Evolutionary conservation across 2,888 invertebrate species (phyloP).

Genomic region (Cephus rjabovi): DNA sequence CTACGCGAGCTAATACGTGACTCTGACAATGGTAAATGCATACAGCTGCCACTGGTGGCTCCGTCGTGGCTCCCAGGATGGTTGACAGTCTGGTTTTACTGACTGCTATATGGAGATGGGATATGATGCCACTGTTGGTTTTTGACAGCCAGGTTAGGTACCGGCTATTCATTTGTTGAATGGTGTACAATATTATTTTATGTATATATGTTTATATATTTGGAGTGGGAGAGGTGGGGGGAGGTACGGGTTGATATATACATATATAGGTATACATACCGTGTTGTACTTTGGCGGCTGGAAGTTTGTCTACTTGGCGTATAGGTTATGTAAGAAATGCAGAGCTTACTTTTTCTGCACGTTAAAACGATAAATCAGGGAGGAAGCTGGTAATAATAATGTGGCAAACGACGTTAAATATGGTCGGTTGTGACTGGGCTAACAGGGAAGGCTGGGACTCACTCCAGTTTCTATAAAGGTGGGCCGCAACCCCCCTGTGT

Average conservation of each 20-base stretch:
- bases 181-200: neutral
- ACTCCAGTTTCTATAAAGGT: slow-evolving; percentile 34
- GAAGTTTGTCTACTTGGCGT: neutral
- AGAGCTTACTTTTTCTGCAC: neutral
- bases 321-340: neutral
- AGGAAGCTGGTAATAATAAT: slow-evolving; percentile 46
- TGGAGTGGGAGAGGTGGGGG: neutral
- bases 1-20: slow-evolving; percentile 44
- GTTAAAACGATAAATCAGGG: slow-evolving; percentile 35
- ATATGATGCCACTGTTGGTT: neutral
- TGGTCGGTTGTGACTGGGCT: slow-evolving; percentile 44
- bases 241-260: neutral
- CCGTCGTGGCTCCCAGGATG: neutral
- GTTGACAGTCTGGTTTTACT: neutral
- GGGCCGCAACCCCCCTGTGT: slow-evolving; percentile 23
- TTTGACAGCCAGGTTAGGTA: neutral
- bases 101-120: neutral
- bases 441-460: slow-evolving; percentile 41
- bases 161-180: neutral
- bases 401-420: slow-evolving; percentile 48
- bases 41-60: slow-evolving; percentile 38
- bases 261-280: neutral
- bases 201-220: neutral
- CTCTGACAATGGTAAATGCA: slow-evolving; percentile 39
- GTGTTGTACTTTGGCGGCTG: neutral